Percentiles rank a stretch among this genome's conserved stretches.
phyloP scores from a whole-genome alignment of 2,113 vertebrate genomes.

The Myodes glareolus region DNA sequence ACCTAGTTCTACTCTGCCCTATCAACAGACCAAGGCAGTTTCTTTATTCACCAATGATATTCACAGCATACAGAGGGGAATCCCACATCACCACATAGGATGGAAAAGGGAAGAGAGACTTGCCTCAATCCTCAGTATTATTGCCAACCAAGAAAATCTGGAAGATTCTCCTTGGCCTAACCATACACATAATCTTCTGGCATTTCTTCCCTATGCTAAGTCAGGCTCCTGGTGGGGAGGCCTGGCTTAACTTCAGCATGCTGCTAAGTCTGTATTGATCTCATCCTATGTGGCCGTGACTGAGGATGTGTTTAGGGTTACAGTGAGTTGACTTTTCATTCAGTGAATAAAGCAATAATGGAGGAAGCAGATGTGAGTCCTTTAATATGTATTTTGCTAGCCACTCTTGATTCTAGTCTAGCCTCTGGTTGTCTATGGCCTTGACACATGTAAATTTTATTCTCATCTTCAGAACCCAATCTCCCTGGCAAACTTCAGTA shows the following conservation, averaged over 20 bases:
- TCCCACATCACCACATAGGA: no score
- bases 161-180: not conserved
- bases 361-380: not conserved
- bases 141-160: not conserved
- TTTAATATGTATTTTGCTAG: not conserved
- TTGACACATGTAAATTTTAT: not conserved
- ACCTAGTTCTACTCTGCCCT: no score
- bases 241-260: not conserved
- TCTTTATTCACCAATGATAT: no score
- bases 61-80: no score
- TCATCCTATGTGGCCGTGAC: not conserved
- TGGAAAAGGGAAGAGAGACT: not conserved
- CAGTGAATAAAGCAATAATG: not conserved
- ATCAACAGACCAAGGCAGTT: no score
- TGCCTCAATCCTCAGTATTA: not conserved
- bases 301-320: not conserved
- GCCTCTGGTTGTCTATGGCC: not conserved
- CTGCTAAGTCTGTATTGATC: not conserved
- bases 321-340: not conserved
- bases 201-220: not conserved
- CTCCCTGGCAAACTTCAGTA: not conserved
- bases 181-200: not conserved
- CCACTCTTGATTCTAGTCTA: not conserved
- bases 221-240: not conserved
- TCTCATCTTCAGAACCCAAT: constrained; percentile 30